These are phyloP conservation scores for Xyliphius kryptos DNA, from an alignment of 2,113 vertebrate species.

Conservation along the genomic window DNA sequence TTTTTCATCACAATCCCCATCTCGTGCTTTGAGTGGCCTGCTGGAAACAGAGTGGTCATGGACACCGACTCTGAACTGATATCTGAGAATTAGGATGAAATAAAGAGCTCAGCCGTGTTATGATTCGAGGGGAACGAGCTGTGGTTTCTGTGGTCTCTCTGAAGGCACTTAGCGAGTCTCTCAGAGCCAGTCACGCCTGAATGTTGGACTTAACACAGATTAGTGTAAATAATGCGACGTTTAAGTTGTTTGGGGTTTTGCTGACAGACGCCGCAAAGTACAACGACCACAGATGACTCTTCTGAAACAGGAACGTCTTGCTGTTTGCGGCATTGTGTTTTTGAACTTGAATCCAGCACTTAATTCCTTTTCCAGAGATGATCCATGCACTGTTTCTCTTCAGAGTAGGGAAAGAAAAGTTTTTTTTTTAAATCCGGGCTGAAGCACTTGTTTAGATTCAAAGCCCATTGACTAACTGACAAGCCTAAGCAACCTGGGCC, in stretches of 20 bases:
- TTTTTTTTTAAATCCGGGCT: no score
- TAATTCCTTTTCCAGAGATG: constrained; percentile 31
- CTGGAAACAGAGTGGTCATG: no score
- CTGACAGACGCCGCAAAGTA: constrained; percentile 28
- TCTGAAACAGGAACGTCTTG: constrained; percentile 17
- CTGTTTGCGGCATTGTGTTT: constrained; percentile 8
- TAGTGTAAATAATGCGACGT: constrained; percentile 39
- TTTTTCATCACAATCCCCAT: no score
- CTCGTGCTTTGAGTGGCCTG: no score
- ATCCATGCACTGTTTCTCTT: constrained; percentile 26
- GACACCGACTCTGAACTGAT: no score
- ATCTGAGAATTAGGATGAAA: no score
- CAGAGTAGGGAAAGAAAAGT: constrained; percentile 19
- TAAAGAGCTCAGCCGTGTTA: constrained; percentile 6
- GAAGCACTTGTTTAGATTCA: constrained; percentile 50
- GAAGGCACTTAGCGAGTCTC: constrained; percentile 45
- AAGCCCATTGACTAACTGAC: constrained; percentile 59
- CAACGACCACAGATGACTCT: constrained; percentile 20
- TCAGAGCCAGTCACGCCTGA: constrained; percentile 35
- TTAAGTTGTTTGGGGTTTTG: constrained; percentile 27
- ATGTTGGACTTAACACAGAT: constrained; percentile 48
- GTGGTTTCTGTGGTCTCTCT: constrained; percentile 18
- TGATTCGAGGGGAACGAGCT: constrained; percentile 7
- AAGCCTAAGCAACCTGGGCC: constrained; percentile 49
- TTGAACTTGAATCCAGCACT: constrained; percentile 20